Evolutionary conservation across 2,888 invertebrate species (phyloP).

Genomic region (Parelbella ahira): DNA sequence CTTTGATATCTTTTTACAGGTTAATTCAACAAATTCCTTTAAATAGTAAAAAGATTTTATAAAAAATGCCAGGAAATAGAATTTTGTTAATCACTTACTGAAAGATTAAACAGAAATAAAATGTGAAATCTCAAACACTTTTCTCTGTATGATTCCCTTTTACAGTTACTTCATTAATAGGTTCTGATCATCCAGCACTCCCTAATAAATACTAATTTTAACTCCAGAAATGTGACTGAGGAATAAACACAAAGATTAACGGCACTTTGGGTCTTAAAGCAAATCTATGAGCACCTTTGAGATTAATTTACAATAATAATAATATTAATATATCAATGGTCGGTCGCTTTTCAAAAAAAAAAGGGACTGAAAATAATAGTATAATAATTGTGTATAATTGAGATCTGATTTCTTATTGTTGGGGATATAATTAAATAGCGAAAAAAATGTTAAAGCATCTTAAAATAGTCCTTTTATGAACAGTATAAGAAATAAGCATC

Average conservation of each 20-base stretch:
- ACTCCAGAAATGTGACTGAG: constrained; percentile 4
- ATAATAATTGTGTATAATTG: constrained; percentile 19
- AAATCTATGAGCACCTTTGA: constrained; percentile 20
- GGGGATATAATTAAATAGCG: constrained; percentile 11
- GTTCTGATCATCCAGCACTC: neutral
- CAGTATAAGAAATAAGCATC: neutral
- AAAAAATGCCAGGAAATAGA: too few relatives aligned
- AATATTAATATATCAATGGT: constrained; percentile 12
- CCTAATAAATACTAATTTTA: constrained; percentile 16
- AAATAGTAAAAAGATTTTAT: too few relatives aligned
- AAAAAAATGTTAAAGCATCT: too few relatives aligned
- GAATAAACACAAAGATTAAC: constrained; percentile 17
- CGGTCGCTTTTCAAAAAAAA: constrained; percentile 24
- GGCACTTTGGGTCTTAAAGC: constrained; percentile 19
- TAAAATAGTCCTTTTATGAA: constrained; percentile 11
- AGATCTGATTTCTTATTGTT: too few relatives aligned
- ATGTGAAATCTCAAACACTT: too few relatives aligned
- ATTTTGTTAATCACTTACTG: too few relatives aligned
- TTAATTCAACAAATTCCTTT: too few relatives aligned
- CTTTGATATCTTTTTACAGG: too few relatives aligned
- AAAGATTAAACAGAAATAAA: too few relatives aligned
- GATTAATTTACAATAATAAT: constrained; percentile 21
- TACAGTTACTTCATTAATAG: constrained; percentile 6
- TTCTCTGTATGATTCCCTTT: too few relatives aligned
- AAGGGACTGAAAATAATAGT: constrained; percentile 19